These are phyloP conservation scores for Andricus quercusramuli DNA, from an alignment of 2,888 invertebrate species.

Conservation along the genomic window DNA sequence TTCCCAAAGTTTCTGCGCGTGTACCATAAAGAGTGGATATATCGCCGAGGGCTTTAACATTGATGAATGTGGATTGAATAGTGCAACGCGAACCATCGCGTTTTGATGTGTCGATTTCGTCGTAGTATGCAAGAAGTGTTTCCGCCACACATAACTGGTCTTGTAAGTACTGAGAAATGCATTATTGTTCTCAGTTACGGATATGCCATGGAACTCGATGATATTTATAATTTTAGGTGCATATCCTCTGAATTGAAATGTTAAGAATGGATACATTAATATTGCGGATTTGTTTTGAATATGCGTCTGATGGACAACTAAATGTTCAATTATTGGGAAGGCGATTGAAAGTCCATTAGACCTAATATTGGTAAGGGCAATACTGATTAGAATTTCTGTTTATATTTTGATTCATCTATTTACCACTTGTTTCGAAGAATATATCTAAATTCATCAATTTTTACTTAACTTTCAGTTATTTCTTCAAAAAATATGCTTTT, in stretches of 20 bases:
- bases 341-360: not conserved
- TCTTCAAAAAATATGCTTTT: too few species aligned
- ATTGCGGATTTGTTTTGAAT: conserved; percentile 1
- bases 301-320: not conserved
- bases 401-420: not conserved
- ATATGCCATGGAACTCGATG: not conserved
- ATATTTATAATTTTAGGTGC: not conserved
- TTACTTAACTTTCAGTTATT: too few species aligned
- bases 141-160: not conserved
- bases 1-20: conserved; percentile 54
- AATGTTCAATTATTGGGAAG: not conserved
- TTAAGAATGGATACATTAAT: not conserved
- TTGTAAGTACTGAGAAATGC: not conserved
- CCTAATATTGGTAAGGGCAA: not conserved
- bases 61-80: conserved; percentile 62
- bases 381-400: not conserved
- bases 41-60: conserved; percentile 58
- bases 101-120: conserved; percentile 46
- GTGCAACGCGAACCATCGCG: conserved; percentile 48
- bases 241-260: not conserved
- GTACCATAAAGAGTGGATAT: conserved; percentile 55
- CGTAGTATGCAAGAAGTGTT: conserved; percentile 16
- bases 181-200: conserved; percentile 3
- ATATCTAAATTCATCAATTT: not conserved
- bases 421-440: not conserved